Evolutionary conservation across 1,140 invertebrate genomes (phyloP).

Genomic region (Temnothorax curvispinosus): DNA sequence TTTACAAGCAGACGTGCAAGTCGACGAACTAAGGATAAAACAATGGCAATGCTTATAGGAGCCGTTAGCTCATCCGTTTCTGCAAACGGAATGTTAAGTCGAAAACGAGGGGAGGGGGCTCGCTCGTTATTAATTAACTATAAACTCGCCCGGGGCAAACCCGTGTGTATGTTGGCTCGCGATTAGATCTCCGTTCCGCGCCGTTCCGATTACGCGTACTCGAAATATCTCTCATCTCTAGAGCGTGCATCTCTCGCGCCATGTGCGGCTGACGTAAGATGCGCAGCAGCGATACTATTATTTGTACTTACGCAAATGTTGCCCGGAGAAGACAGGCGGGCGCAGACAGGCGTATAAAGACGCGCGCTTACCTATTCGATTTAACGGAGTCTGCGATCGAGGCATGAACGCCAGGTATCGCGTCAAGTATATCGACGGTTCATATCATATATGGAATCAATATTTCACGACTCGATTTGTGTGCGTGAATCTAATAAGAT

Average conservation of each 20-base stretch:
- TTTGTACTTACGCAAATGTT: constrained; percentile 50
- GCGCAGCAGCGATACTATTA: constrained; percentile 51
- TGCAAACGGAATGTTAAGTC: background rate
- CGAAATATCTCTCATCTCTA: constrained; percentile 46
- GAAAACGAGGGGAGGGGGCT: background rate
- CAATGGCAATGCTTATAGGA: background rate
- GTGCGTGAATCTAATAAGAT: background rate
- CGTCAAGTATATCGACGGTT: background rate
- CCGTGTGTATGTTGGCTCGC: background rate
- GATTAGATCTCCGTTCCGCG: constrained; percentile 16
- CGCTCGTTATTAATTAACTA: constrained; percentile 4
- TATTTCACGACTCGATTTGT: background rate
- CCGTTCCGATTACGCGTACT: constrained; percentile 33
- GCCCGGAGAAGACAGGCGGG: constrained; percentile 4
- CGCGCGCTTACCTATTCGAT: background rate
- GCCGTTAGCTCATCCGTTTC: background rate
- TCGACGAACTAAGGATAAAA: background rate
- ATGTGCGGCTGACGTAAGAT: constrained; percentile 50
- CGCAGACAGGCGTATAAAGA: constrained; percentile 13
- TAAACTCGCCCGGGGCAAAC: background rate
- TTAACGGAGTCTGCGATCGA: constrained; percentile 35
- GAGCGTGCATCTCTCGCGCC: constrained; percentile 32
- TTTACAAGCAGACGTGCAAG: background rate
- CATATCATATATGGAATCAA: background rate
- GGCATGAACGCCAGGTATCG: background rate